phyloP scores from a whole-genome alignment of 2,113 vertebrate species.

The Antennarius striatus region DNA sequence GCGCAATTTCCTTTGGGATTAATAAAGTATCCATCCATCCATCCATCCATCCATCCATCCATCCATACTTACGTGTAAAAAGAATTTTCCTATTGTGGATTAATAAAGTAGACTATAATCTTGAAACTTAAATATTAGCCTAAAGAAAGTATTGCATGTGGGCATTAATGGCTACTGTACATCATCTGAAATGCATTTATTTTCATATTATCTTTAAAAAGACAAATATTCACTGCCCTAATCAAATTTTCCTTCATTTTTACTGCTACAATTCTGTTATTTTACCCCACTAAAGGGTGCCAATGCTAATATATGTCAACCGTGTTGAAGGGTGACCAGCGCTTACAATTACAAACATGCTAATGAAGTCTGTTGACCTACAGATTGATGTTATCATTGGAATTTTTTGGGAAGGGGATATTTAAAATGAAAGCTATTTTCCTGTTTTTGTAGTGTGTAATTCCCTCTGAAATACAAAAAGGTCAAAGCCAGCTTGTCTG shows the following conservation, averaged over 20 bases:
- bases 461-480: slow-evolving; percentile 52
- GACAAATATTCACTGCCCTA: neutral
- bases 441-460: slow-evolving; percentile 57
- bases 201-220: too few species aligned
- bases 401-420: slow-evolving; percentile 41
- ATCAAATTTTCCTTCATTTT: slow-evolving; percentile 1
- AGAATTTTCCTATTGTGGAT: too few species aligned
- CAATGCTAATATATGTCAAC: slow-evolving; percentile 17
- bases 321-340: slow-evolving; percentile 7
- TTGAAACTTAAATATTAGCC: too few species aligned
- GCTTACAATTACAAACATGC: slow-evolving; percentile 61
- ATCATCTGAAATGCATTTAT: too few species aligned
- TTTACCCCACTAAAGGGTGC: slow-evolving; percentile 1
- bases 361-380: slow-evolving; percentile 54
- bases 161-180: too few species aligned
- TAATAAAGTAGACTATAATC: too few species aligned
- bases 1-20: too few species aligned
- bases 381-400: slow-evolving; percentile 57
- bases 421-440: slow-evolving; percentile 38
- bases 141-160: too few species aligned
- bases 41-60: too few species aligned
- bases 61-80: too few species aligned
- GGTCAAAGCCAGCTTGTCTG: slow-evolving; percentile 62
- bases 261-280: slow-evolving; percentile 10
- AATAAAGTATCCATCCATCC: too few species aligned